Conservation (phyloP, 1,140 invertebrate genomes). For the Brachionus plicatilis region DNA sequence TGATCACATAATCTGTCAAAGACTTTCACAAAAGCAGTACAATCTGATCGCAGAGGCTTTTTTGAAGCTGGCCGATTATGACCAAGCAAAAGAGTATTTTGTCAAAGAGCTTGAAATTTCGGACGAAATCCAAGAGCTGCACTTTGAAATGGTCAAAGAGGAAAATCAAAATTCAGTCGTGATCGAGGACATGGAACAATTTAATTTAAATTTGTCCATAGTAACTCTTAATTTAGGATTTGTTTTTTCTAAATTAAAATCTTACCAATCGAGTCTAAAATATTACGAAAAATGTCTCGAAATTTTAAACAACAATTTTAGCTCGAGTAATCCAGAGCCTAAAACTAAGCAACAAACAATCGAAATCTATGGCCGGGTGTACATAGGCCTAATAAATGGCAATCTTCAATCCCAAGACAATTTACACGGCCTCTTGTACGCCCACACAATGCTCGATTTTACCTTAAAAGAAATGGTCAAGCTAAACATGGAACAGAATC, state of each 20-base stretch:
- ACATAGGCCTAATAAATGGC: conserved; percentile 20
- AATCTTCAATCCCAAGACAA: neutral
- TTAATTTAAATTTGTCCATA: conserved; percentile 29
- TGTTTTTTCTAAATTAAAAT: conserved; percentile 19
- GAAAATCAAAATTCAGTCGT: neutral
- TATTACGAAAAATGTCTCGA: conserved; percentile 20
- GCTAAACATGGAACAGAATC: conserved; percentile 19
- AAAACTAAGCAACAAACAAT: neutral
- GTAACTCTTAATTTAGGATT: conserved; percentile 15
- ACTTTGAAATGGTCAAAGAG: neutral
- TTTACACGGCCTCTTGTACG: conserved; percentile 1
- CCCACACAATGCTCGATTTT: conserved; percentile 36
- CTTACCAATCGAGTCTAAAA: neutral
- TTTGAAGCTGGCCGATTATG: neutral
- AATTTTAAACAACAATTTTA: neutral
- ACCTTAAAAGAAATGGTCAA: conserved; percentile 37
- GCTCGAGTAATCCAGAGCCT: neutral
- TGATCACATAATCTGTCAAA: neutral
- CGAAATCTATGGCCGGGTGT: conserved; percentile 20
- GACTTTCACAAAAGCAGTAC: neutral
- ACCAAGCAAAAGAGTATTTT: conserved; percentile 9
- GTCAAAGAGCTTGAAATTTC: neutral
- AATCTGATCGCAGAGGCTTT: neutral
- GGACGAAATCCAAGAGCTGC: neutral
- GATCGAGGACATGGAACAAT: neutral